Evolutionary conservation across 2,888 invertebrate genomes (phyloP), one percentile per base, ranked within the genome.

Genomic region (Pelosia muscerda): DNA sequence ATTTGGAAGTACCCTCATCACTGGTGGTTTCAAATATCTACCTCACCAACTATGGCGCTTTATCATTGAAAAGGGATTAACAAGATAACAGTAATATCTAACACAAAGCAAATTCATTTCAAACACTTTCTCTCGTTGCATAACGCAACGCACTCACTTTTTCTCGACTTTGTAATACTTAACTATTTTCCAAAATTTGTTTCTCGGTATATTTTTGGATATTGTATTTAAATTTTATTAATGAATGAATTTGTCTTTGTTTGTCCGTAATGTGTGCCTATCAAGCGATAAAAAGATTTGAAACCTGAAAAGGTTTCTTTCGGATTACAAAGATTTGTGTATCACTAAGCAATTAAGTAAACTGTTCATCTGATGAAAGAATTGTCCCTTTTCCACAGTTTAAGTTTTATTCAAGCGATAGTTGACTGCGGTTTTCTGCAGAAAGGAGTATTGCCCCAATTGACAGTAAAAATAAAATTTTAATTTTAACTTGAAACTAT

Each of bases 81-180:
- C n/a, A 23, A 63, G 9, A 63, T 31, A 22, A 53, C 15, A n/a
- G 25, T 49, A 49, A 49, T 55, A 55, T 49, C 26, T 26, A 61
- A 61, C 25, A 25, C 10, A 19, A 49, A 42, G 26, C 22, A 62
- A 61, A 61, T 31, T 53, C 28, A 54, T 54, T 34, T 54, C 53
- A 54, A 31, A 31, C 53, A 23, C 63, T 63, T 63, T 63, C 63
- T 54, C 63, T 63, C 31, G 13, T 34, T 31, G 31, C 62, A 31
- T 62, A 62, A 62, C 31, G 54, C 53, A 62, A 31, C 56, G 57
- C 57, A 56, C 42, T 26, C 25, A 57, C 57, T 56, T 42, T 64
- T 26, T 23, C 55, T 26, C 22, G 28, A 23, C 23, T 31, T 31
- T 54, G 19, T 31, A 31, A 54, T 54, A n/a, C n/a, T n/a, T 8